These are phyloP conservation scores for Tenthredo distinguenda DNA, from an alignment of 2,888 invertebrate species.

Conservation along the genomic window DNA sequence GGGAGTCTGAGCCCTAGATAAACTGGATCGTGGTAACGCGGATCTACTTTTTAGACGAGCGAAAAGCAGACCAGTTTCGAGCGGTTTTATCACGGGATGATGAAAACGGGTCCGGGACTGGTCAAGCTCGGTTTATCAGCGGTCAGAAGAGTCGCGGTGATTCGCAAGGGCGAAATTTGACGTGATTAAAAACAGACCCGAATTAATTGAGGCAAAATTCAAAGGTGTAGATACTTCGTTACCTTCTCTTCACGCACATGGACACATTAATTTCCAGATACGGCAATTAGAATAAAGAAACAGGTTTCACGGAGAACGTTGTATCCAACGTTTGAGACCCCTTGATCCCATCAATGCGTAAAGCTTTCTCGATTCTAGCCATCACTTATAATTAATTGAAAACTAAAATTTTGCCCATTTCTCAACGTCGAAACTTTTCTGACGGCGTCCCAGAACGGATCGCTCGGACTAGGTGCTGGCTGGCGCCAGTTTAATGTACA, in stretches of 20 bases:
- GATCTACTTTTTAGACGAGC: slow-evolving; percentile 50
- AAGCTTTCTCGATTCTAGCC: slow-evolving; percentile 2
- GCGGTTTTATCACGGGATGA: slow-evolving; percentile 29
- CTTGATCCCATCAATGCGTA: slow-evolving; percentile 17
- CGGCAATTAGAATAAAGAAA: neutral
- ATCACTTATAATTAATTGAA: slow-evolving; percentile 8
- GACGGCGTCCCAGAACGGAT: neutral
- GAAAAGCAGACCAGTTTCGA: slow-evolving; percentile 37
- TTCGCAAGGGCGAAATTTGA: neutral
- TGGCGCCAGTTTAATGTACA: neutral
- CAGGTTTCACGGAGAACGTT: neutral
- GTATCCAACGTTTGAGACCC: neutral
- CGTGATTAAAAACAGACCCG: neutral
- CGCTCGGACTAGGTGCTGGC: neutral
- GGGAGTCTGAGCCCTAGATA: slow-evolving; percentile 50
- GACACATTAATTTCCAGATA: neutral
- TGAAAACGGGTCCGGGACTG: slow-evolving; percentile 37
- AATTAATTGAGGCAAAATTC: neutral
- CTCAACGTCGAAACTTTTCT: slow-evolving; percentile 4
- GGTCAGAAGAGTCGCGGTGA: neutral
- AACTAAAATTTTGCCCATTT: slow-evolving; percentile 9
- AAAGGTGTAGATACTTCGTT: neutral
- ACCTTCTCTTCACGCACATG: neutral
- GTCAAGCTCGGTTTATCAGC: slow-evolving; percentile 15
- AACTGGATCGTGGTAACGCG: slow-evolving; percentile 45